phyloP scores from a whole-genome alignment of 2,797 vertebrate species.

The Phylloscopus collybita region DNA sequence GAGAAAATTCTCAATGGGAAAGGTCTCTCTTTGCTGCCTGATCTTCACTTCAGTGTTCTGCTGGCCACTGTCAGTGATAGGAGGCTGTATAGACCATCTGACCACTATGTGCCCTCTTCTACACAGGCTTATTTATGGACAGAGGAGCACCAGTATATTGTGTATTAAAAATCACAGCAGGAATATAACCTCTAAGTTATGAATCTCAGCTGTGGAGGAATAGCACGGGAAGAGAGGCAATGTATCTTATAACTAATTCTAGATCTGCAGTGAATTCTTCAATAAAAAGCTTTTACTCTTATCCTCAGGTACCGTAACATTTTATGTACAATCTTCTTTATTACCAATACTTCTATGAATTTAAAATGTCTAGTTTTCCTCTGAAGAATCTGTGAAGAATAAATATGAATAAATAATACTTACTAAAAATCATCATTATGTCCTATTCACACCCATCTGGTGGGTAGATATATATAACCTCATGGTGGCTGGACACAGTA shows the following conservation, averaged over 20 bases:
- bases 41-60: neutral
- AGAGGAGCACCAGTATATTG: neutral
- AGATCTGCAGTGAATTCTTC: neutral
- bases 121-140: neutral
- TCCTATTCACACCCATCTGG: neutral
- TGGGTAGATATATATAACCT: neutral
- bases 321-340: neutral
- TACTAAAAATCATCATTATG: neutral
- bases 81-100: neutral
- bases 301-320: neutral
- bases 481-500: neutral
- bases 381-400: neutral
- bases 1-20: neutral
- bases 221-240: neutral
- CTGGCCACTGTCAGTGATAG: fast-evolving
- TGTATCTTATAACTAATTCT: neutral
- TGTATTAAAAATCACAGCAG: neutral
- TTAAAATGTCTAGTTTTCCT: neutral
- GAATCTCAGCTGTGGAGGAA: neutral
- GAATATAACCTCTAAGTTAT: neutral
- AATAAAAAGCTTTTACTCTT: neutral
- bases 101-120: neutral
- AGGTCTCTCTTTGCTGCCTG: neutral
- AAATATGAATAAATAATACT: neutral
- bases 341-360: neutral